Percentiles rank a stretch among this genome's conserved stretches.
Evolutionary conservation across 2,888 invertebrate genomes (phyloP).

Genomic region (Halocaridina rubra): DNA sequence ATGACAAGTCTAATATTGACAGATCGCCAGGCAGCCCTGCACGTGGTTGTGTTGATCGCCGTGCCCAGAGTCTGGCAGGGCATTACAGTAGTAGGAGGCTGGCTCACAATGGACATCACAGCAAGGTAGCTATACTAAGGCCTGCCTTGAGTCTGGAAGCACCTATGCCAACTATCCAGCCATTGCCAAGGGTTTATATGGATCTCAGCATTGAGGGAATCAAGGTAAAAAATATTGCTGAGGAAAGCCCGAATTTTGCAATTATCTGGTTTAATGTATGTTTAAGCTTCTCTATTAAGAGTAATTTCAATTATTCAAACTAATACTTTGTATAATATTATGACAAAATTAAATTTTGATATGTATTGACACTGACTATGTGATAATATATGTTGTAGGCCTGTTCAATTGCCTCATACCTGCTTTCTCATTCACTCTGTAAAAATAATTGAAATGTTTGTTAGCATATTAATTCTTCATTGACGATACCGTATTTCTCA

Average conservation of each 20-base stretch:
- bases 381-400: no score
- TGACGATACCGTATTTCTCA: no score
- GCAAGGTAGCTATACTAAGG: conserved; percentile 47
- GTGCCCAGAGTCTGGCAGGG: conserved; percentile 45
- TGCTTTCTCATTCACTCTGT: no score
- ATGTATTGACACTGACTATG: no score
- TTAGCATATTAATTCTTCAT: no score
- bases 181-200: conserved; percentile 52
- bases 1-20: no score
- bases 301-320: no score
- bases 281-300: no score
- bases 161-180: conserved; percentile 44
- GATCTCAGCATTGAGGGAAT: conserved; percentile 59
- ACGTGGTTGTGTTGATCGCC: conserved; percentile 41
- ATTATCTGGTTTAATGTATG: background rate
- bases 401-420: no score
- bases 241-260: background rate
- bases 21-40: conserved; percentile 46
- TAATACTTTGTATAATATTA: no score
- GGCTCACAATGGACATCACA: conserved; percentile 33
- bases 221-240: conserved; percentile 11
- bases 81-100: conserved; percentile 46
- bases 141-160: conserved; percentile 59
- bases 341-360: no score
- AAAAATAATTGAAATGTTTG: no score